A percentile compares a stretch with the other conserved stretches of the same genome.
phyloP scores from a whole-genome alignment of 2,888 invertebrate genomes.

The Coremacera marginata region DNA sequence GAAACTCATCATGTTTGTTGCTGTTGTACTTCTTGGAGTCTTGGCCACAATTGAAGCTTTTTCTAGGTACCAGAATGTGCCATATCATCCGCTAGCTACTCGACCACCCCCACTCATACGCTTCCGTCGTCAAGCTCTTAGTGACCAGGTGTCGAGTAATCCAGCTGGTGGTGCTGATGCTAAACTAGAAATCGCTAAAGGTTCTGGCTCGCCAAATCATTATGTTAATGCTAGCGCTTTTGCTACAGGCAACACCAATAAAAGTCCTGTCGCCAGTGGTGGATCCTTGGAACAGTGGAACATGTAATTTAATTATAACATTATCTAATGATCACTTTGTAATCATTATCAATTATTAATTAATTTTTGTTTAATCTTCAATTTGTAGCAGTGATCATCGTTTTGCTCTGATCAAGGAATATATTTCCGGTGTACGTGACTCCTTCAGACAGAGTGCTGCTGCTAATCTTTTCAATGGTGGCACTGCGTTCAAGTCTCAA shows the following conservation, averaged over 20 bases:
- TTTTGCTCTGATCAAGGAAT: constrained; percentile 44
- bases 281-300: constrained; percentile 48
- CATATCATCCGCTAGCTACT: constrained; percentile 50
- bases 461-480: constrained; percentile 57
- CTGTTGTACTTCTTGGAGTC: constrained; percentile 25
- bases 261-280: constrained; percentile 50
- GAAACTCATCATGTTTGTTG: constrained; percentile 37
- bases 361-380: not conserved
- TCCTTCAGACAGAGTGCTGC: constrained; percentile 46
- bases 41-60: constrained; percentile 31
- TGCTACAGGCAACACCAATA: constrained; percentile 51
- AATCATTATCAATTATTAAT: not conserved
- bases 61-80: constrained; percentile 35
- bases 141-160: constrained; percentile 56
- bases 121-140: constrained; percentile 55
- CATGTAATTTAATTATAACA: constrained; percentile 41
- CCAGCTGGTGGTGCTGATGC: constrained; percentile 60
- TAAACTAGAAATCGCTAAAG: constrained; percentile 53
- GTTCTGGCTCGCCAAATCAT: constrained; percentile 59
- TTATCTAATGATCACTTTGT: no score
- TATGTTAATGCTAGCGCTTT: constrained; percentile 56
- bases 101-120: constrained; percentile 44
- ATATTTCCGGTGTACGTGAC: constrained; percentile 50
- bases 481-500: constrained; percentile 57
- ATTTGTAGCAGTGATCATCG: constrained; percentile 48